Conservation (phyloP, 1,140 invertebrate species). For the Micrasema longulum region DNA sequence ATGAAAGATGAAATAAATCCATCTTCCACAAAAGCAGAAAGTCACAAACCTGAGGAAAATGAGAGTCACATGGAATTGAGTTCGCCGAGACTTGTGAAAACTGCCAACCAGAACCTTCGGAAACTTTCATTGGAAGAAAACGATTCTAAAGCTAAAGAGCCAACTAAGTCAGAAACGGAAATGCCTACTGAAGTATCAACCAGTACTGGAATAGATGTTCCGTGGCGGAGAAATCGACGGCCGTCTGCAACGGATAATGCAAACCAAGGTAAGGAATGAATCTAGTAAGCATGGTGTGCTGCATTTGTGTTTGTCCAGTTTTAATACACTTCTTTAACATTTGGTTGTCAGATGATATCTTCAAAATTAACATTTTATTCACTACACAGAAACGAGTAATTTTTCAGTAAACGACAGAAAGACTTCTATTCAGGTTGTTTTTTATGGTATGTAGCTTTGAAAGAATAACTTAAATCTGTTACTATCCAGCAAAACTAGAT, state of each 20-base stretch:
- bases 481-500: too few species aligned
- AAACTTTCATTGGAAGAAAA: conserved; percentile 62
- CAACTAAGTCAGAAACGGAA: conserved; percentile 62
- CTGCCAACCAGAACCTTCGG: conserved; percentile 64
- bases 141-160: conserved; percentile 58
- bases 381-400: too few species aligned
- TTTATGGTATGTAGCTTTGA: too few species aligned
- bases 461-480: too few species aligned
- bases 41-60: conserved; percentile 55
- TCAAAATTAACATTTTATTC: too few species aligned
- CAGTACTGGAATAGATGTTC: conserved; percentile 55
- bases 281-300: conserved; percentile 63
- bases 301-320: conserved; percentile 42
- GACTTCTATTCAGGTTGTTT: too few species aligned
- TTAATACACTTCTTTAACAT: conserved; percentile 25
- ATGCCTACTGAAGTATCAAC: conserved; percentile 62
- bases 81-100: conserved; percentile 65
- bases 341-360: conserved; percentile 20
- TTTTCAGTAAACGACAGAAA: too few species aligned
- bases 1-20: conserved; percentile 57
- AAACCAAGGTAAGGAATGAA: conserved; percentile 49
- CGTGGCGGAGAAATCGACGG: conserved; percentile 49
- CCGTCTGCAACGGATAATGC: conserved; percentile 39
- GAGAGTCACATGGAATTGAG: conserved; percentile 58
- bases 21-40: conserved; percentile 53